phyloP scores from a whole-genome alignment of 2,888 invertebrate genomes.

The Phrixothrix hirtus region DNA sequence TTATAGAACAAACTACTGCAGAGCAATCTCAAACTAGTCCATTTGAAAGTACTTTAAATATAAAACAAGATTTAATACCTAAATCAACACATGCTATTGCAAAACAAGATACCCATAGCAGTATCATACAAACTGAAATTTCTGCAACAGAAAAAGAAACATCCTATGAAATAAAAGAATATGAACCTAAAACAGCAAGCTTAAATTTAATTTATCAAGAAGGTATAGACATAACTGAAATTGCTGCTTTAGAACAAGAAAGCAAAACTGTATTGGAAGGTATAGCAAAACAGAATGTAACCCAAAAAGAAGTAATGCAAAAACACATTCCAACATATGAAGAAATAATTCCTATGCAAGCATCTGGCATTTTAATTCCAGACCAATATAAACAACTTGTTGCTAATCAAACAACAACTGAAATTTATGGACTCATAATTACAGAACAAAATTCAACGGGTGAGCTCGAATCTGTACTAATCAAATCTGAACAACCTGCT shows the following conservation, averaged over 20 bases:
- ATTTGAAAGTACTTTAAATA: slow-evolving; percentile 14
- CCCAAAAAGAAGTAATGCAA: slow-evolving; percentile 55
- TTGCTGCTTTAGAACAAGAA: slow-evolving; percentile 49
- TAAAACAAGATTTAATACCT: slow-evolving; percentile 39
- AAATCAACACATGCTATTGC: slow-evolving; percentile 36
- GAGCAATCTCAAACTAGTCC: slow-evolving; percentile 31
- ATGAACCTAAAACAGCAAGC: slow-evolving; percentile 28
- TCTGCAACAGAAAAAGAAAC: slow-evolving; percentile 46
- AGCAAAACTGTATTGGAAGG: slow-evolving; percentile 53
- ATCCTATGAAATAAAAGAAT: slow-evolving; percentile 34
- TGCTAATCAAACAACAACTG: slow-evolving; percentile 45
- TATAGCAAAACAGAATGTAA: slow-evolving; percentile 55
- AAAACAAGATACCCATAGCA: slow-evolving; percentile 44
- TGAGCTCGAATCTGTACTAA: slow-evolving; percentile 56
- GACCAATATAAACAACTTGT: slow-evolving; percentile 38
- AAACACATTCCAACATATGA: slow-evolving; percentile 55
- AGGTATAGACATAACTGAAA: slow-evolving; percentile 53
- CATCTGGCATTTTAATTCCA: slow-evolving; percentile 37
- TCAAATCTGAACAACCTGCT: slow-evolving; percentile 52
- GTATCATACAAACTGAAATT: slow-evolving; percentile 43
- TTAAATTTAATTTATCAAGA: slow-evolving; percentile 39
- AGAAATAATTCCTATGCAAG: slow-evolving; percentile 47
- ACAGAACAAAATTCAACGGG: slow-evolving; percentile 58
- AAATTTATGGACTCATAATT: slow-evolving; percentile 57
- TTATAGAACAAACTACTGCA: slow-evolving; percentile 35